These are phyloP conservation scores for Lasioglossum marginatum DNA, from an alignment of 2,888 invertebrate genomes.

Conservation along the genomic window DNA sequence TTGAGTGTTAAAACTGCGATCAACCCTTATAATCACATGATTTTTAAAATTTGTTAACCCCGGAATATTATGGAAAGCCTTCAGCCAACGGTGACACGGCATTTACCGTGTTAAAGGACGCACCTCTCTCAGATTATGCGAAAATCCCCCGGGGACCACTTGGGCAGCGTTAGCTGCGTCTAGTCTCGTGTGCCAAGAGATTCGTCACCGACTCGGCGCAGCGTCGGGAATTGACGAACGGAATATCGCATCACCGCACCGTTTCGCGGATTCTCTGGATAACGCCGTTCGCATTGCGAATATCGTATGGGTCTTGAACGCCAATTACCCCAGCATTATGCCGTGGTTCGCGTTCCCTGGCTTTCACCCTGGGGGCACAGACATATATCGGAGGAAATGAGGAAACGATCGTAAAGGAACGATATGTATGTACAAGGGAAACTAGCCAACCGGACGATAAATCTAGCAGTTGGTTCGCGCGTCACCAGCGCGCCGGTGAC, in stretches of 20 bases:
- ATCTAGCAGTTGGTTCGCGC: conserved; percentile 70
- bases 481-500: conserved; percentile 58
- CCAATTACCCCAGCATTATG: conserved; percentile 20
- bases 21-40: neutral
- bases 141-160: neutral
- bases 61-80: neutral
- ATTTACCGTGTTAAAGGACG: neutral
- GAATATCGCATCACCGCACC: conserved; percentile 32
- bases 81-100: neutral
- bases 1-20: neutral
- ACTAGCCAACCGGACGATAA: conserved; percentile 59
- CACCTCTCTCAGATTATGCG: neutral
- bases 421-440: conserved; percentile 21
- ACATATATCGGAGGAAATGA: neutral
- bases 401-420: conserved; percentile 34
- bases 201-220: neutral
- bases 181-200: conserved; percentile 43
- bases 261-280: neutral
- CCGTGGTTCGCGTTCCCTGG: conserved; percentile 16
- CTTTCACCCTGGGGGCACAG: neutral
- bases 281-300: neutral
- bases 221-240: conserved; percentile 19
- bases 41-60: neutral
- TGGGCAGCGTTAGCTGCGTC: conserved; percentile 17
- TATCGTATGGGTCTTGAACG: conserved; percentile 29